Evolutionary conservation across 2,113 vertebrate species (phyloP).

Genomic region (Spheniscus mendiculus): DNA sequence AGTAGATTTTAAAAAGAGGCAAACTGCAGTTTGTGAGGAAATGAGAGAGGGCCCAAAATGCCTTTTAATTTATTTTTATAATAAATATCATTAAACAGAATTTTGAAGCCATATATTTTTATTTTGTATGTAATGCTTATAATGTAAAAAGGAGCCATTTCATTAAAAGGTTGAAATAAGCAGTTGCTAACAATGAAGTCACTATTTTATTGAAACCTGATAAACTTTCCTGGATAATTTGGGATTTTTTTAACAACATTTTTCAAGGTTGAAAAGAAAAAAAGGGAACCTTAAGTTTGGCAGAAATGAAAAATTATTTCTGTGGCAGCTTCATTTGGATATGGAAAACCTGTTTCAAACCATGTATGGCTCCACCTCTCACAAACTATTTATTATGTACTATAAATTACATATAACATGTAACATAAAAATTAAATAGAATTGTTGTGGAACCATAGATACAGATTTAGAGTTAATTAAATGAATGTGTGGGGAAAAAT

Average conservation of each 20-base stretch:
- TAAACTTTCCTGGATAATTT: constrained; percentile 75
- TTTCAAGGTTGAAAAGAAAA: constrained; percentile 60
- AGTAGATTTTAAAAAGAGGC: constrained; percentile 41
- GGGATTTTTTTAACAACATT: constrained; percentile 69
- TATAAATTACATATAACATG: constrained; percentile 71
- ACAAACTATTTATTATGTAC: constrained; percentile 71
- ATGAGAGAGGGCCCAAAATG: constrained; percentile 51
- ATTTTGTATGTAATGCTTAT: constrained; percentile 61
- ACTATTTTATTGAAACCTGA: constrained; percentile 78
- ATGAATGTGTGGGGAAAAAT: not conserved
- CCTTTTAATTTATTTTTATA: constrained; percentile 76
- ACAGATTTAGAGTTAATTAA: constrained; percentile 66
- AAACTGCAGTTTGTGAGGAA: constrained; percentile 42
- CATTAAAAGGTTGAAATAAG: constrained; percentile 60
- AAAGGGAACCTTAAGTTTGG: constrained; percentile 56
- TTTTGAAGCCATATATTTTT: constrained; percentile 68
- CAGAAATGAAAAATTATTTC: constrained; percentile 74
- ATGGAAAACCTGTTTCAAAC: constrained; percentile 73
- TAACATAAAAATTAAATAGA: constrained; percentile 69
- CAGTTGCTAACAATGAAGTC: constrained; percentile 75
- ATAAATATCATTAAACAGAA: constrained; percentile 68
- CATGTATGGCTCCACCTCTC: constrained; percentile 64
- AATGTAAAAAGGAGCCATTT: constrained; percentile 64
- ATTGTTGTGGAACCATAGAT: constrained; percentile 67
- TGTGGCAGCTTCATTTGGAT: constrained; percentile 70